Base-by-base conservation (phyloP, 2,888 invertebrate genomes). In the Iselma pallidipennis region DNA sequence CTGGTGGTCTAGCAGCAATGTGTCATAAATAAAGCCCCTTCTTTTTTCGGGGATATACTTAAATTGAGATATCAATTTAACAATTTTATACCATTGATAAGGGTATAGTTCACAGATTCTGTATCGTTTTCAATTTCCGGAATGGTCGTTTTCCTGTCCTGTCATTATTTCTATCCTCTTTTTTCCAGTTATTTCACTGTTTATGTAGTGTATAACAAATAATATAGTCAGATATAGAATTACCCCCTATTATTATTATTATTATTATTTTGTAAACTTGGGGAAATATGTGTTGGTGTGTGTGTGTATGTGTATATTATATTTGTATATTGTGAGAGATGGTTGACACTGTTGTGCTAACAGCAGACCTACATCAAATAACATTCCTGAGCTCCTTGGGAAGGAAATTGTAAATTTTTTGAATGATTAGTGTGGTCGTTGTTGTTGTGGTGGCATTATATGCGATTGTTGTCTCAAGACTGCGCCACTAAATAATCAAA, bases 331-430 rank as follows among this genome's bases (percentile, higher is more conserved):
- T 45, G 45, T 21, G 45, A 45, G 63, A 59, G 63, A 59, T 58
- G 62, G 62, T 62, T 63, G 63, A 59, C 63, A 63, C 63, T 59
- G 54, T 59, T 63, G 56, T 59, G 63, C 63, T 63, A 63, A 63
- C 63, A 63, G 59, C 45, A 21, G 45, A 45, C 45, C 45, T 45
- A 45, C 45, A 45, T 45, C 45, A 45, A 45, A 45, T 45, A 45
- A 45, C 45, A 45, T 45, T 45, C 45, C 21, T 45, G 4, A 21
- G 45, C 54, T 54, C 42, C 54, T 48, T 54, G 42, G 49, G 54
- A 42, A 59, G 59, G 59, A 59, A 59, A 54, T 55, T 55, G 55
- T 59, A 59, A 59, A 59, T 59, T 37, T 45, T 45, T 45, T 12
- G 10, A 50, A 54, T 54, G 42, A 59, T 59, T 59, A 49, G 59